phyloP scores from a whole-genome alignment of 2,113 vertebrate species.

The Engraulis encrasicolus region DNA sequence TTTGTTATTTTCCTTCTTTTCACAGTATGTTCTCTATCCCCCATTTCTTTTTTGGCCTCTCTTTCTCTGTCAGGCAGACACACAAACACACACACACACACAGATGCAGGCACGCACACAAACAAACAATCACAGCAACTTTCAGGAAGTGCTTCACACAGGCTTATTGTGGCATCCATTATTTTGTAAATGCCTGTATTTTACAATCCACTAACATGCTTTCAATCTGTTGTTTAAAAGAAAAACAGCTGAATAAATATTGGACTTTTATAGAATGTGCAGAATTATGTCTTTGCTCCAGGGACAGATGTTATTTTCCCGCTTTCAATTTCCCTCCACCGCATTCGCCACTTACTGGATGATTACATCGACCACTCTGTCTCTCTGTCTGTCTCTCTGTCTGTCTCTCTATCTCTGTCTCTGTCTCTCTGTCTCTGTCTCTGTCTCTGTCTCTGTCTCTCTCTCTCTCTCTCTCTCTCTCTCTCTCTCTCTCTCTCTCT shows the following conservation, averaged over 20 bases:
- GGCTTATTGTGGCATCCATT: no score
- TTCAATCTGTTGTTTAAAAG: not conserved
- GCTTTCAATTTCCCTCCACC: not conserved
- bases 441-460: not conserved
- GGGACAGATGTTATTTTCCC: not conserved
- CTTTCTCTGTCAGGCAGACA: no score
- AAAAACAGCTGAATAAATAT: not conserved
- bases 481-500: not conserved
- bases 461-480: not conserved
- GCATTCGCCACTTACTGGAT: not conserved
- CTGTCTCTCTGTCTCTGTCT: not conserved
- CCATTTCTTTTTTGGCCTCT: no score
- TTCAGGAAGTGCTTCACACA: no score
- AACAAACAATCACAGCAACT: not conserved
- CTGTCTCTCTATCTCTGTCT: not conserved
- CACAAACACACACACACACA: not conserved
- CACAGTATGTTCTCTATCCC: no score
- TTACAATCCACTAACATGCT: not conserved
- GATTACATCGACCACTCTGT: not conserved
- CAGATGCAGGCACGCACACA: not conserved
- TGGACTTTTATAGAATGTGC: constrained; percentile 12
- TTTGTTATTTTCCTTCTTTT: no score
- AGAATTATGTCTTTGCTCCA: not conserved
- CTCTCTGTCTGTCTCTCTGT: not conserved
- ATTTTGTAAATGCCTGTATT: no score